Evolutionary conservation across 1,140 invertebrate genomes (phyloP), one percentile per base, ranked within the genome.

Genomic region (Amphibalanus amphitrite): DNA sequence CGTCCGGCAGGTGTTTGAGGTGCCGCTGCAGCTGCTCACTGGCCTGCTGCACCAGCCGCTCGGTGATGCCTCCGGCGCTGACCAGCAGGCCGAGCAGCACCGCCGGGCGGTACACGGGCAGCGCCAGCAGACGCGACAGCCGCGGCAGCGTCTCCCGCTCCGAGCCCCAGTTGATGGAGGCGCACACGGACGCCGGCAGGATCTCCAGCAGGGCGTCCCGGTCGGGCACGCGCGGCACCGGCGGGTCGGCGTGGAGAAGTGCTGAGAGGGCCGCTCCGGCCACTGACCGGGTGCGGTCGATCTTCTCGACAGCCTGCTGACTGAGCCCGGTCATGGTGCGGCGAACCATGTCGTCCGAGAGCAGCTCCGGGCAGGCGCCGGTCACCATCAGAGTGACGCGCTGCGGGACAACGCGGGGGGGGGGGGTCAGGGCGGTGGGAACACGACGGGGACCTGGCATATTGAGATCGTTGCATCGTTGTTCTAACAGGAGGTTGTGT

Each of bases 291-390:
- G 92, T 95, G 72, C 92, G 84, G 81, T 97, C 93, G 71, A 97
- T 97, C 80, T 93, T 93, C 81, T 97, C 93, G 15, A 93, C 90
- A 38, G 91, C 87, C 79, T 96, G 93, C 77, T 95, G 92, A 69
- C 88, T 86, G 67, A 96, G 84, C 30, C 85, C 86, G 59, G 82
- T 82, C 69, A 89, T 83, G 28, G 86, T 77, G 72, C 79, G 80
- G 69, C 83, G 80, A 78, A 90, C 85, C 71, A 89, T 80, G 23
- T 78, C 74, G n/a, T 74, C 72, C 17, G 77, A 74, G 25, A 83
- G 70, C 3, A 82, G 73, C 13, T 75, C 69, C 17, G 78, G 72
- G 40, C 78, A 75, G 29, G 59, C 72, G 23, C 72, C 75, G 0
- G 78, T 75, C 65, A 81, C 73, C 30, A 70, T 69, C 30, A 71